Evolutionary conservation across 1,140 invertebrate genomes (phyloP), one percentile per base, ranked within the genome.

Genomic region (Tyrophagus putrescentiae): DNA sequence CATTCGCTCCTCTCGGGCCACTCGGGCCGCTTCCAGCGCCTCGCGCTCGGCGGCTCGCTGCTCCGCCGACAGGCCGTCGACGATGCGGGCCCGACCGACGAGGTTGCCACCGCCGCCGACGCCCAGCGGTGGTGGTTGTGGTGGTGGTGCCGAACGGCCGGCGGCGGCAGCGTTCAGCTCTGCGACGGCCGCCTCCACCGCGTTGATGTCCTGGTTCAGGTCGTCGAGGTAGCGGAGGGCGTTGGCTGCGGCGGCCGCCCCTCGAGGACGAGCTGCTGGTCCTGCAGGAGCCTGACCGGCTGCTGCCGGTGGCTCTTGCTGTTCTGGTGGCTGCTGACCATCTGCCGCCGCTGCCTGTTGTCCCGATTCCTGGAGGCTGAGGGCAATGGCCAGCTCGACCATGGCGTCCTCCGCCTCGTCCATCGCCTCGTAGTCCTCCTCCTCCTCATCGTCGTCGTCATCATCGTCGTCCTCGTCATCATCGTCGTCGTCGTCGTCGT

Each of bases 351-450:
- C 25, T 31, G 4, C 2, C 16, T 56, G 31, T 59, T 50, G 48
- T 13, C 41, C 29, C 31, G 45, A 44, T 6, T 62, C 87, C 70
- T 95, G 89, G 3, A 97, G 76, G 66, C 89, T 94, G 0, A 96
- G 75, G 0, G 91, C 91, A 65, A 97, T 95, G 1, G 91, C 92
- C 60, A 97, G 77, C 72, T 95, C 89, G 25, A 96, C 87, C 82
- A 96, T 95, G 0, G 89, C 85, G 71, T 96, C 91, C 70, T 95
- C 91, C 70, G 93, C 89, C 3, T 86, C 87, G 72, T 94, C 88
- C 5, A 86, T 82, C 16, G 86, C 86, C 27, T 94, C 81, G 67
- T 92, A 87, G 0, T 92, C 72, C n/a, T 91, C 70, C 1, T 82
- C 81, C 9, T 79, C 80, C 62, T 84, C 84, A 52, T 75, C 78